Evolutionary conservation across 2,797 vertebrate species (phyloP).

Genomic region (Poecilia picta): DNA sequence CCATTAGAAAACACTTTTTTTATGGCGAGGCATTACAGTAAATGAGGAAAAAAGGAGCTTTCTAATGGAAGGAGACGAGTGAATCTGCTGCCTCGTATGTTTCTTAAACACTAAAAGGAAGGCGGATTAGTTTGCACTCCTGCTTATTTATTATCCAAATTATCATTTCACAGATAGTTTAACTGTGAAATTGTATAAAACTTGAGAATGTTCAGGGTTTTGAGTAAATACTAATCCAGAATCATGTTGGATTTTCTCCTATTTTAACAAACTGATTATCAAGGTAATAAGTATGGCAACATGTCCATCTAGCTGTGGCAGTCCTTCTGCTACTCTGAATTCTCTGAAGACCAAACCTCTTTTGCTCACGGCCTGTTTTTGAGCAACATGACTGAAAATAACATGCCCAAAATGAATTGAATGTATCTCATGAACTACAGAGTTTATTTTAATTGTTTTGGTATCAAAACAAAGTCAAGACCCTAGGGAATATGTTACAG

Average conservation of each 20-base stretch:
- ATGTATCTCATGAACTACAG: no score
- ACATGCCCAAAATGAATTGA: no score
- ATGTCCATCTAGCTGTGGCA: neutral
- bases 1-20: constrained; percentile 68
- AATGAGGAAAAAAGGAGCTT: constrained; percentile 6
- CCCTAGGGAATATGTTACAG: no score
- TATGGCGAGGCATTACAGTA: constrained; percentile 34
- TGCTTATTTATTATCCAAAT: constrained; percentile 51
- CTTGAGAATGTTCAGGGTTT: neutral
- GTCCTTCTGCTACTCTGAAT: neutral
- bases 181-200: neutral
- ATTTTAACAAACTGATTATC: neutral
- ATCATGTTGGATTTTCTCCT: neutral
- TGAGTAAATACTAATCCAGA: neutral
- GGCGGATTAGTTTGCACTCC: constrained; percentile 61
- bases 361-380: no score
- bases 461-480: no score
- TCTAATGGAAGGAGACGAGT: constrained; percentile 77
- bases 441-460: no score
- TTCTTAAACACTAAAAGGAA: constrained; percentile 70
- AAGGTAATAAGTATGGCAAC: neutral
- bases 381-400: no score
- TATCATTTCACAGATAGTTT: constrained; percentile 16
- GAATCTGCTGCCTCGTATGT: constrained; percentile 58
- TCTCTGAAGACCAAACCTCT: neutral